Conservation (phyloP, 2,113 vertebrate species). For the Athene noctua region DNA sequence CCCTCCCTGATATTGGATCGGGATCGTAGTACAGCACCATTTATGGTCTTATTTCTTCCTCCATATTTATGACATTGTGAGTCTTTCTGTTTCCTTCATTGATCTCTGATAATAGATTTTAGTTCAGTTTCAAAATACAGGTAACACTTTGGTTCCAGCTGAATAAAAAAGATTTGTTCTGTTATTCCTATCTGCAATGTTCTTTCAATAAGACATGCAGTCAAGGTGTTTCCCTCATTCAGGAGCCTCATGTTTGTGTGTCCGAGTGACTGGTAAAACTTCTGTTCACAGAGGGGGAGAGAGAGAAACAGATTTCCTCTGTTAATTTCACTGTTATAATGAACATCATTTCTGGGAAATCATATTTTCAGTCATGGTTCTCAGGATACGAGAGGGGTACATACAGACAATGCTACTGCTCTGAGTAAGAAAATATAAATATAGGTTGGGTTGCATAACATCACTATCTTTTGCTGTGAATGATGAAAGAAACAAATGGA, state of each 20-base stretch:
- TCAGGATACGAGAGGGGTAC: neutral
- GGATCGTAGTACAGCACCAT: neutral
- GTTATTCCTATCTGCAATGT: neutral
- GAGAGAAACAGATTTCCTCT: neutral
- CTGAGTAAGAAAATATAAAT: neutral
- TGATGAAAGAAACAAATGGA: neutral
- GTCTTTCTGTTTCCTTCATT: neutral
- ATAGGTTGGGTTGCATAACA: fast-evolving
- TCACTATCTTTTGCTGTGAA: neutral
- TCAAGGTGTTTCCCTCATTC: neutral
- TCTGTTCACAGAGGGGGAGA: neutral
- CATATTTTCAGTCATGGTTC: fast-evolving
- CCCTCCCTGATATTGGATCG: too few species aligned
- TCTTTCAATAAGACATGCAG: fast-evolving
- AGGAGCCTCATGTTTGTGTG: neutral
- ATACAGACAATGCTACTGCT: fast-evolving
- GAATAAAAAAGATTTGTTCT: neutral
- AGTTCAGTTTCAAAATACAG: neutral
- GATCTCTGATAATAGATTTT: neutral
- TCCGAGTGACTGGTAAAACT: fast-evolving
- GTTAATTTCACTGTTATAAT: neutral
- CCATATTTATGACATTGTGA: neutral
- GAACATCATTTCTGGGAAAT: neutral
- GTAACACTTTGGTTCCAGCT: neutral
- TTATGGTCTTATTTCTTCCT: neutral